A percentile compares a stretch with the other conserved stretches of the same genome.
Conservation (phyloP, 2,797 vertebrate genomes). For the Podargus strigoides region DNA sequence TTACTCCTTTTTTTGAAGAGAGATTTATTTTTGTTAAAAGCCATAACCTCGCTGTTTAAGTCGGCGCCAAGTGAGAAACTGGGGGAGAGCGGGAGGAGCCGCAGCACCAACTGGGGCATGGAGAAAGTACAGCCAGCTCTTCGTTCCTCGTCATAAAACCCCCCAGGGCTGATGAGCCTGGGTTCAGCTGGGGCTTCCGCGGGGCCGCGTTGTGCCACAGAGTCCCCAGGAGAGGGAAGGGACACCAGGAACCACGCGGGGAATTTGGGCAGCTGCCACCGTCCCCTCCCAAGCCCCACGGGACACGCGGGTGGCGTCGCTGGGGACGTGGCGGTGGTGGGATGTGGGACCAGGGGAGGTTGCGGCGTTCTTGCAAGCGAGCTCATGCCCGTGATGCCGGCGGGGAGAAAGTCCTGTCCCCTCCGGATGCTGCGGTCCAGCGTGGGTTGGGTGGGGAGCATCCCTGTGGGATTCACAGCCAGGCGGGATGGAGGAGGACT, state of each 20-base stretch:
- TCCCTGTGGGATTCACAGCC: not conserved
- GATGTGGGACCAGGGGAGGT: rapidly evolving
- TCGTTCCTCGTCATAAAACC: not conserved
- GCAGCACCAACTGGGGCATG: conserved; percentile 37
- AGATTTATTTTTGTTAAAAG: conserved; percentile 61
- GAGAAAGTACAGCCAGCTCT: conserved; percentile 10
- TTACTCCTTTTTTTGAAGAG: not conserved
- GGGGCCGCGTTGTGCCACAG: not conserved
- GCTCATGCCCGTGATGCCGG: not conserved
- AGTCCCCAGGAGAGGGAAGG: not conserved
- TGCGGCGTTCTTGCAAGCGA: not conserved
- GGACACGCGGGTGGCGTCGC: not conserved
- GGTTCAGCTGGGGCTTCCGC: conserved; percentile 7
- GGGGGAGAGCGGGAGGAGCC: not conserved
- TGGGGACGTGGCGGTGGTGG: not conserved
- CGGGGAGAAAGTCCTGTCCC: not conserved
- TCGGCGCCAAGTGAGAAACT: not conserved
- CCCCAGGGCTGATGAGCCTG: not conserved
- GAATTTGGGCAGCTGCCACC: not conserved
- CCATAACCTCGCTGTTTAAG: conserved; percentile 46
- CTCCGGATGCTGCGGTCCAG: too few species aligned
- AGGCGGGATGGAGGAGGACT: rapidly evolving
- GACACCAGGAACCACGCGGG: not conserved
- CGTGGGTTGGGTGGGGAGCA: too few species aligned
- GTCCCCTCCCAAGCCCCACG: not conserved